A percentile compares a stretch with the other conserved stretches of the same genome.
Conservation (phyloP, 2,888 invertebrate genomes). For the Aphidoletes aphidimyza region DNA sequence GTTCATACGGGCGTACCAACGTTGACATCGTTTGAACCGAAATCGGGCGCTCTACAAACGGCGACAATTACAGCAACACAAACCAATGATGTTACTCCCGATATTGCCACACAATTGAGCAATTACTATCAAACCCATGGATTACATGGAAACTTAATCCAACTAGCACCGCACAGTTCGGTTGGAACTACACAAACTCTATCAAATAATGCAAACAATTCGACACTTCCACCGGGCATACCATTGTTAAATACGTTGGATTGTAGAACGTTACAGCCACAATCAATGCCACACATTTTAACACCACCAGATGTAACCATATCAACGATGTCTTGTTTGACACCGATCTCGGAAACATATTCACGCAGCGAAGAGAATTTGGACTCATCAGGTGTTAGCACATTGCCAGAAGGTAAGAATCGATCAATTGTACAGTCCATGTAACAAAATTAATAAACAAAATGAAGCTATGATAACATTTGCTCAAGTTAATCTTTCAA, state of each 20-base stretch:
- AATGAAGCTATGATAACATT: too few species aligned
- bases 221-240: neutral
- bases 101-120: constrained; percentile 57
- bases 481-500: neutral
- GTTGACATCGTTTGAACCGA: constrained; percentile 16
- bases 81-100: constrained; percentile 58
- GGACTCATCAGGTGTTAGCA: constrained; percentile 47
- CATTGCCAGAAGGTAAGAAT: constrained; percentile 32
- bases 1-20: constrained; percentile 57
- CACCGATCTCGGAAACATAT: constrained; percentile 70
- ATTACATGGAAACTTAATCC: constrained; percentile 58
- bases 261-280: neutral
- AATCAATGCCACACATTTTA: constrained; percentile 20
- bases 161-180: constrained; percentile 57
- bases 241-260: neutral
- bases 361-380: constrained; percentile 33
- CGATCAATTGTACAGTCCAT: neutral
- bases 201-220: neutral
- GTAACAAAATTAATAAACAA: neutral
- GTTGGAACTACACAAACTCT: constrained; percentile 28
- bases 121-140: constrained; percentile 58
- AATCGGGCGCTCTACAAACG: constrained; percentile 58
- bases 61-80: constrained; percentile 59
- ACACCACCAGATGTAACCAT: constrained; percentile 52
- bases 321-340: constrained; percentile 64